Base-by-base conservation (phyloP, 1,140 invertebrate genomes). In the Acromyrmex heyeri region DNA sequence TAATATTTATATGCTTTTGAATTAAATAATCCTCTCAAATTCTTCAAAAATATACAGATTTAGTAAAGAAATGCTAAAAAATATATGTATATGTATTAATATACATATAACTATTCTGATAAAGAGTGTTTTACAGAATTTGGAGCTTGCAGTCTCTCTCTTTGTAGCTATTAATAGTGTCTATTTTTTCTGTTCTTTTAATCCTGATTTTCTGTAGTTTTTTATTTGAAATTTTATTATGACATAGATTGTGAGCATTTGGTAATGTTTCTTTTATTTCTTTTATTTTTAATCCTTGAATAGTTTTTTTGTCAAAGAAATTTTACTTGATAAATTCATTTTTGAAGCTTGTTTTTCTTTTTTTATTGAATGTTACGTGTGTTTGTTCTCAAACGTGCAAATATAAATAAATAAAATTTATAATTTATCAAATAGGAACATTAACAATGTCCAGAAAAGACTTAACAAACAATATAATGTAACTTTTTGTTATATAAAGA, bases 91-190 rank as follows among this genome's bases (percentile, higher is more conserved):
- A 44, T 44, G 8, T 44, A 44, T 44, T 44, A 44, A 44, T 44
- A 44, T 44, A 44, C 38, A 44, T 44, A 44, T 44, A 44, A 44
- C 38, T 44, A 44, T 44, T 44, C 38, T 44, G 38, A 44, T 44
- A 64, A 67, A 53, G 34, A 53, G 38, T 69, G 50, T 82, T 64
- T 65, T 73, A 85, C 50, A 83, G 69, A 82, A 62, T 62, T 88
- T 77, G 70, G 55, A 87, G 86, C 77, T 82, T 88, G 24, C 14
- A 62, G 76, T 85, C 70, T 83, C 50, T 87, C 57, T 85, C 57
- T 75, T 81, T 73, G 75, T 85, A 79, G 73, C 59, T 86, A 78
- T 82, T 85, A 57, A 44, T 27, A 77, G 59, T 24, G 34, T 75
- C 75, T 55, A 59, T 73, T 79, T 75, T 48, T 90, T 73, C 55